Conservation (phyloP, 2,797 vertebrate species). For the Sebastes minor region DNA sequence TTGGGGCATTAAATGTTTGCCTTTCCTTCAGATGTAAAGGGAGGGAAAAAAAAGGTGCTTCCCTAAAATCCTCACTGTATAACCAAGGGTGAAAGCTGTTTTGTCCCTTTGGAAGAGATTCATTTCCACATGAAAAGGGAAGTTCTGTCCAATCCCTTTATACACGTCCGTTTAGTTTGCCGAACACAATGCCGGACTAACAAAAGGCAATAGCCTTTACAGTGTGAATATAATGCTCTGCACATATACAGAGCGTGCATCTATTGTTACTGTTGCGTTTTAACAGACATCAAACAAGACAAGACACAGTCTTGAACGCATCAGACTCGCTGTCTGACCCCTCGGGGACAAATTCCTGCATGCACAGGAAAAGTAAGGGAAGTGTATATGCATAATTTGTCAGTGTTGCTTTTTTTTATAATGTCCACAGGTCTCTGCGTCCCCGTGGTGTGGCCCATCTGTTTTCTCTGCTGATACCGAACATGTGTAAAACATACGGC, state of each 20-base stretch:
- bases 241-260: conserved; percentile 59
- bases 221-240: conserved; percentile 59
- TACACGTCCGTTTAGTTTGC: conserved; percentile 73
- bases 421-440: conserved; percentile 68
- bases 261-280: conserved; percentile 59
- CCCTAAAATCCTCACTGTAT: conserved; percentile 60
- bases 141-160: conserved; percentile 80
- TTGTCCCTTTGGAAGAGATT: conserved; percentile 71
- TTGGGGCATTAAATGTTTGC: conserved; percentile 25
- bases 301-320: conserved; percentile 60
- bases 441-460: conserved; percentile 73
- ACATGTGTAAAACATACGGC: conserved; percentile 71
- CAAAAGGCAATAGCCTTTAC: conserved; percentile 74
- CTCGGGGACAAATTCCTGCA: conserved; percentile 70
- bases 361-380: conserved; percentile 34
- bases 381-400: conserved; percentile 70
- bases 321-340: conserved; percentile 64
- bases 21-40: conserved; percentile 7
- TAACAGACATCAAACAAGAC: conserved; percentile 72
- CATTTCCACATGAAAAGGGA: conserved; percentile 82
- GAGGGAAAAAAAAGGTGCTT: conserved; percentile 15
- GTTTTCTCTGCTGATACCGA: conserved; percentile 71
- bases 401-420: conserved; percentile 67
- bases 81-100: conserved; percentile 71
- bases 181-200: conserved; percentile 67